phyloP scores from a whole-genome alignment of 2,113 vertebrate species.

The Himantopus leucocephalus region DNA sequence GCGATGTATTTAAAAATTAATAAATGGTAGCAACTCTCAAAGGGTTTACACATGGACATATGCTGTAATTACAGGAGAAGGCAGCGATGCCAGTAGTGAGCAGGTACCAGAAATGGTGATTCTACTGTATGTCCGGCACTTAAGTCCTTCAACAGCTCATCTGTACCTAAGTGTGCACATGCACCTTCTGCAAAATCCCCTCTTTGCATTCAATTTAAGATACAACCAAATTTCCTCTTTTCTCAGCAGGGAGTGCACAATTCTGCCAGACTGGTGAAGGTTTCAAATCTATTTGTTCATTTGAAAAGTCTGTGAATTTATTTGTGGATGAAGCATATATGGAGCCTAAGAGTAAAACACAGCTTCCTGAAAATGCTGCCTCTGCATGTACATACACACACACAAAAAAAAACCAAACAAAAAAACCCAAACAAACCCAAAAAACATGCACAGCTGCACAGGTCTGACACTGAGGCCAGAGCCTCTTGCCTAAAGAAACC shows the following conservation, averaged over 20 bases:
- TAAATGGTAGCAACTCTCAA: background rate
- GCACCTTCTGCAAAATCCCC: background rate
- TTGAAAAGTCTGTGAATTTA: background rate
- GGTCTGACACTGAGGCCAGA: rapidly evolving
- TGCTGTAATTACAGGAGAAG: background rate
- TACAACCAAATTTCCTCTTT: rapidly evolving
- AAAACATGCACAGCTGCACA: background rate
- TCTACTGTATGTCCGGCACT: background rate
- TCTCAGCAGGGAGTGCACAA: background rate
- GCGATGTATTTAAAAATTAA: background rate
- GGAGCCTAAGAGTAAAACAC: background rate
- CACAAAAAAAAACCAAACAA: background rate
- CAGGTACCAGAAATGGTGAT: background rate
- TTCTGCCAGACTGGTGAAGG: background rate
- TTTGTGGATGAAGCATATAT: background rate
- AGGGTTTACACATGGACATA: background rate
- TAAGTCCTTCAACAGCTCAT: background rate
- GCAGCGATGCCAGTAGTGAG: background rate
- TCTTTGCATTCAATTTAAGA: background rate
- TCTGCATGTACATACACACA: background rate
- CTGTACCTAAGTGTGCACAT: background rate
- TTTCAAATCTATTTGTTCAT: background rate
- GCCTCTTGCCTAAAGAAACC: background rate
- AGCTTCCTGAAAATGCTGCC: background rate
- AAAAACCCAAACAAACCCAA: background rate